Conservation (phyloP, 2,888 invertebrate species). For the Druceiella hillmani region DNA sequence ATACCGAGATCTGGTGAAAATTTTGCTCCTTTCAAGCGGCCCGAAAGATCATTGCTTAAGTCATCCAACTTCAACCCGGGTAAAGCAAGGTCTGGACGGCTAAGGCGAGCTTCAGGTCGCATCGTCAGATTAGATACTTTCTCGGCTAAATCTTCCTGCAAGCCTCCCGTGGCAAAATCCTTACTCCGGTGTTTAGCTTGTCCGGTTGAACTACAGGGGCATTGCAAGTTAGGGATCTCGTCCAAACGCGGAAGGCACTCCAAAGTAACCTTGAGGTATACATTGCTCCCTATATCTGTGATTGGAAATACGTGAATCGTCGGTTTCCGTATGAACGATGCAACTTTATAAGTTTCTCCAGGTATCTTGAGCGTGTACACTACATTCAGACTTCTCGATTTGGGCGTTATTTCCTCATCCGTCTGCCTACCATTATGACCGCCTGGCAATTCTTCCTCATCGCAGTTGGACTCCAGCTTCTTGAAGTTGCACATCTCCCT, state of each 20-base stretch:
- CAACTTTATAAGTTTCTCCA: slow-evolving; percentile 53
- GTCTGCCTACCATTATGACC: slow-evolving; percentile 22
- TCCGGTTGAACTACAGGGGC: slow-evolving; percentile 32
- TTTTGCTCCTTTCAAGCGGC: slow-evolving; percentile 27
- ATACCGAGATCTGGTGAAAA: slow-evolving; percentile 28
- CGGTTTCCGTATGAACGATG: slow-evolving; percentile 52
- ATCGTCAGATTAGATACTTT: slow-evolving; percentile 46
- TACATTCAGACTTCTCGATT: slow-evolving; percentile 42
- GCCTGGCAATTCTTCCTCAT: slow-evolving; percentile 28
- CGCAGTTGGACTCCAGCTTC: slow-evolving; percentile 44
- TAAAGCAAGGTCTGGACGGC: neutral
- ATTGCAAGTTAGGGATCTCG: slow-evolving; percentile 58
- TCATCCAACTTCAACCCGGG: neutral
- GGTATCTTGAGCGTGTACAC: slow-evolving; percentile 66
- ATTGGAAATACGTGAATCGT: slow-evolving; percentile 68
- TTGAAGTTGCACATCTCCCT: slow-evolving; percentile 48
- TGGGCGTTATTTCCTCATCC: slow-evolving; percentile 30
- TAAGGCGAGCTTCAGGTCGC: slow-evolving; percentile 28
- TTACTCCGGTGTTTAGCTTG: slow-evolving; percentile 37
- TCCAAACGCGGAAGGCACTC: slow-evolving; percentile 71
- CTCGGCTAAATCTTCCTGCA: slow-evolving; percentile 38
- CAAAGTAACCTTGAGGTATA: slow-evolving; percentile 49
- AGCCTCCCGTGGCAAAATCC: slow-evolving; percentile 29
- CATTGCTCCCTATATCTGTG: slow-evolving; percentile 60
- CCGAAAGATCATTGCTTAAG: too few relatives aligned